Evolutionary conservation across 2,113 vertebrate genomes (phyloP), one percentile per base, ranked within the genome.

Genomic region (Xyrauchen texanus): DNA sequence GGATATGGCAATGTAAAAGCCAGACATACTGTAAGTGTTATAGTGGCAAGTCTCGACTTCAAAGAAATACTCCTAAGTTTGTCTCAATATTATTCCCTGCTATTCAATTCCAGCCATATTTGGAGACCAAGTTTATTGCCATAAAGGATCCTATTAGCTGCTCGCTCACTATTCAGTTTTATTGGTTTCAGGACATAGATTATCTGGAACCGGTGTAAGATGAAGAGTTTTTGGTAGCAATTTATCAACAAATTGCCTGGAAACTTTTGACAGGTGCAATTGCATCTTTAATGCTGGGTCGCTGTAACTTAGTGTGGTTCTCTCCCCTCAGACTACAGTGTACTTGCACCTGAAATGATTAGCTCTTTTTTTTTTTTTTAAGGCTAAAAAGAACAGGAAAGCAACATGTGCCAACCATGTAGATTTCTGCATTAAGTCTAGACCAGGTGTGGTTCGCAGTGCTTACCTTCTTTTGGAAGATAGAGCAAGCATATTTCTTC

Each of bases 201-300:
- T 61, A 44, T 11, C 58, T 61, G 53, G n/a, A 61, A 62, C 46
- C 49, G 8, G 15, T 45, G 49, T 16, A 44, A 70, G 74, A 77
- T 81, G 73, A 64, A 77, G 74, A 65, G 74, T 51, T 76, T 75
- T 63, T 67, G 16, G 15, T 21, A 45, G 65, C 79, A 60, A 81
- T 81, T 81, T 51, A 55, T 81, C 79, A 81, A 44, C 34, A 52
- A 74, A 81, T 81, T 68, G 79, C 79, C 58, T 68, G 51, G 66
- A 57, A 81, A 77, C 80, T 70, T 77, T 68, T 77, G 73, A 77
- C 80, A 71, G 80, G 74, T 76, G 67, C 80, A 81, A 81, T 81
- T 81, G 77, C 76, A 47, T 65, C 21, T 16, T 15, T 42, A 77
- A 58, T 45, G 11, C 58, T 68, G 12, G 58, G 60, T 68, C 51